phyloP scores from a whole-genome alignment of 2,113 vertebrate genomes.

The Phaetusa simplex region DNA sequence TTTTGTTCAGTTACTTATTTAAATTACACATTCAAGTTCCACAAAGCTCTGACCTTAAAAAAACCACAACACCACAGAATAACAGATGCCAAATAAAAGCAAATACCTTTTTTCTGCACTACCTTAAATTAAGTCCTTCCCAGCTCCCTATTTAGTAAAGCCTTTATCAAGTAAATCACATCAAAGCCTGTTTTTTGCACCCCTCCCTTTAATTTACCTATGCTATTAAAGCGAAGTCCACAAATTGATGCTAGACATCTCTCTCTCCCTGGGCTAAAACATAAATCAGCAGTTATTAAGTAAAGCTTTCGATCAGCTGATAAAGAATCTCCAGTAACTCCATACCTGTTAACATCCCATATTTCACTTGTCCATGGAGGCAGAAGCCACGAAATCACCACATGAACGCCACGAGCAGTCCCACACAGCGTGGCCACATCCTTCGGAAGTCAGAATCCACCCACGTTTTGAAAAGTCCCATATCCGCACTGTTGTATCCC shows the following conservation, averaged over 20 bases:
- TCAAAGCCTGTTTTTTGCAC: background rate
- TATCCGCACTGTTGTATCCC: conserved; percentile 72
- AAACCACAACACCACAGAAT: background rate
- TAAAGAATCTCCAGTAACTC: background rate
- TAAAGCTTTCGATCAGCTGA: background rate
- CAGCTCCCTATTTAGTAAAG: background rate
- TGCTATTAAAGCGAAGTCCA: background rate
- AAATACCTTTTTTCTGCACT: background rate
- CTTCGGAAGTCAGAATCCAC: conserved; percentile 74
- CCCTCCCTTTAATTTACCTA: background rate
- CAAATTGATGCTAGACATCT: background rate
- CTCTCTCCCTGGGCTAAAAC: background rate
- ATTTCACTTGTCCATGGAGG: conserved; percentile 80
- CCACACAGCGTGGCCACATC: conserved; percentile 72
- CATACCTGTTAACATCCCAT: conserved; percentile 80
- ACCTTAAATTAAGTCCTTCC: background rate
- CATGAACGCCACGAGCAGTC: conserved; percentile 81
- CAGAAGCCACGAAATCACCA: conserved; percentile 83
- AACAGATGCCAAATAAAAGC: background rate
- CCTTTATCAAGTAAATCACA: background rate
- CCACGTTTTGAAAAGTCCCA: conserved; percentile 73
- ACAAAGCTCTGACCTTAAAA: background rate
- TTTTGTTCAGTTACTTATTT: background rate
- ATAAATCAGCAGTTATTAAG: background rate
- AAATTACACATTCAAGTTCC: background rate